Percentiles rank a stretch among this genome's conserved stretches.
phyloP scores from a whole-genome alignment of 2,113 vertebrate species.

The Oreotragus oreotragus region DNA sequence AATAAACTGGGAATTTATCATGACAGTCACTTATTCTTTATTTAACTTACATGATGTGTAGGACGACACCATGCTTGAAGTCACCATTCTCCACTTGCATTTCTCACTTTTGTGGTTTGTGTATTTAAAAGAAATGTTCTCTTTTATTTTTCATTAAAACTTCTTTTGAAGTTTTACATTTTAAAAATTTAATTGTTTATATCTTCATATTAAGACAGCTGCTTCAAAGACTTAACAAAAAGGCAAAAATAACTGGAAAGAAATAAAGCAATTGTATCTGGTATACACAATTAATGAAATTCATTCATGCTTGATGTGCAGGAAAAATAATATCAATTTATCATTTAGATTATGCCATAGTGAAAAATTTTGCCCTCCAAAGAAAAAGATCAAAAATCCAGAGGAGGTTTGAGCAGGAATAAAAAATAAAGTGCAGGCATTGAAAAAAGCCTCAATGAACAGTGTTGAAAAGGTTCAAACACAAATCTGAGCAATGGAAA shows the following conservation, averaged over 20 bases:
- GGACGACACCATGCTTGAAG: neutral
- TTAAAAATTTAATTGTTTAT: slow-evolving; percentile 35
- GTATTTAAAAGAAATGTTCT: slow-evolving; percentile 4
- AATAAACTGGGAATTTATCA: slow-evolving; percentile 13
- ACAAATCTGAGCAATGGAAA: neutral
- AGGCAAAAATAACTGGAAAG: slow-evolving; percentile 38
- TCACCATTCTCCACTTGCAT: neutral
- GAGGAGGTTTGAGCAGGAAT: neutral
- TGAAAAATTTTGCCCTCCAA: slow-evolving; percentile 49
- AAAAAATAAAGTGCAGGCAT: neutral
- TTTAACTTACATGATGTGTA: slow-evolving; percentile 1
- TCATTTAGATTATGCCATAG: slow-evolving; percentile 61
- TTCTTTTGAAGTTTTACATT: neutral
- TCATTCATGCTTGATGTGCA: slow-evolving; percentile 33
- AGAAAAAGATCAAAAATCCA: slow-evolving; percentile 40
- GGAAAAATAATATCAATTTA: slow-evolving; percentile 48
- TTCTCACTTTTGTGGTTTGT: slow-evolving; percentile 19
- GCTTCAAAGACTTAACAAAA: slow-evolving; percentile 42
- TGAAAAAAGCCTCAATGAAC: neutral
- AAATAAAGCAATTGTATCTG: slow-evolving; percentile 22
- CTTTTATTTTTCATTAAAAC: slow-evolving; percentile 33
- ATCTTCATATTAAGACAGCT: slow-evolving; percentile 49
- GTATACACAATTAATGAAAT: slow-evolving; percentile 58
- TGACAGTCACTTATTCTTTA: slow-evolving; percentile 4
- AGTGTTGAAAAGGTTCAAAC: neutral